phyloP scores from a whole-genome alignment of 1,140 invertebrate species.

The Zophobas morio region DNA sequence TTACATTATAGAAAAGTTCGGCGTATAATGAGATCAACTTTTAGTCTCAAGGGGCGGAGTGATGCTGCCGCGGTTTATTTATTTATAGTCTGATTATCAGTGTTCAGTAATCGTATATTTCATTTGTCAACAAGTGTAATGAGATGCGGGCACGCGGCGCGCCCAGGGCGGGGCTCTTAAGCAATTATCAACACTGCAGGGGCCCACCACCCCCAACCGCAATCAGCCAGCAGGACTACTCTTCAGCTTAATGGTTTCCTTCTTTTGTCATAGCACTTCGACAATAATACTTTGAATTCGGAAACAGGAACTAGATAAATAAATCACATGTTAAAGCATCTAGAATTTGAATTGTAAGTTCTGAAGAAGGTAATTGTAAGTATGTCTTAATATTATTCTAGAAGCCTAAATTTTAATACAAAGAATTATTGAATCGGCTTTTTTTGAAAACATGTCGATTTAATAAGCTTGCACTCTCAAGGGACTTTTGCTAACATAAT shows the following conservation, averaged over 20 bases:
- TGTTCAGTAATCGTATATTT: constrained; percentile 63
- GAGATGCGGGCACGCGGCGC: constrained; percentile 67
- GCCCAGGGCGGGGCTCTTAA: constrained; percentile 64
- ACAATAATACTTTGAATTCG: neutral
- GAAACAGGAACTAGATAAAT: constrained; percentile 7
- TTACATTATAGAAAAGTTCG: neutral
- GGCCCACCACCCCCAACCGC: constrained; percentile 54
- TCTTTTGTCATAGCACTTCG: constrained; percentile 15
- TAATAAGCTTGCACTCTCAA: no score
- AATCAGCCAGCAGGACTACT: constrained; percentile 29
- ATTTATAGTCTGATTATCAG: constrained; percentile 53
- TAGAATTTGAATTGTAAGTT: no score
- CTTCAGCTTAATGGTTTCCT: constrained; percentile 9
- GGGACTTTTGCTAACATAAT: no score
- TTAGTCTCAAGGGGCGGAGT: constrained; percentile 6
- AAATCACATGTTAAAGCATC: neutral
- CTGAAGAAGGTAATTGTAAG: no score
- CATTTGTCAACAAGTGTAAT: constrained; percentile 67
- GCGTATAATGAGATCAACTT: neutral
- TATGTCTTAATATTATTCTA: neutral
- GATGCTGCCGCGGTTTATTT: constrained; percentile 26
- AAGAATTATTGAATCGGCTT: no score
- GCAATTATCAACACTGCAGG: constrained; percentile 65
- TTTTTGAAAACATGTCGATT: no score
- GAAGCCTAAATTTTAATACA: no score